Evolutionary conservation across 2,797 vertebrate species (phyloP).

Genomic region (Zalophus californianus): DNA sequence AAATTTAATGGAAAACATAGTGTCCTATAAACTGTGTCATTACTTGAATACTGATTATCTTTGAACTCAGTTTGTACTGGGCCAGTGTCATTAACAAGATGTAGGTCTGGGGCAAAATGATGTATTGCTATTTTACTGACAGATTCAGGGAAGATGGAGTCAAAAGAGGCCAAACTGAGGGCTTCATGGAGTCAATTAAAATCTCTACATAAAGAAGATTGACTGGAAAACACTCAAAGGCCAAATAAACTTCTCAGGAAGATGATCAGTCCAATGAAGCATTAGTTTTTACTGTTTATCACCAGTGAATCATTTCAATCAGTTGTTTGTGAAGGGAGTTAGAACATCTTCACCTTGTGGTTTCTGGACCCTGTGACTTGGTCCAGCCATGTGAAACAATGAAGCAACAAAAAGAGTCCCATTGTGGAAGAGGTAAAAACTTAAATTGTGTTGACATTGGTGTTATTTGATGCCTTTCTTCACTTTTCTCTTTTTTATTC

Average conservation of each 20-base stretch:
- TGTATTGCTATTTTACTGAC: slow-evolving; percentile 60
- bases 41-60: slow-evolving; percentile 62
- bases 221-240: slow-evolving; percentile 53
- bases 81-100: slow-evolving; percentile 59
- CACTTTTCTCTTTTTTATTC: slow-evolving; percentile 8
- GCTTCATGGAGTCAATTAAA: slow-evolving; percentile 53
- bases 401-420: not conserved
- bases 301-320: slow-evolving; percentile 50
- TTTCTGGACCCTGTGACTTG: not conserved
- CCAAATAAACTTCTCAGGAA: slow-evolving; percentile 64
- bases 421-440: not conserved
- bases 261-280: slow-evolving; percentile 42
- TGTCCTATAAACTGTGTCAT: slow-evolving; percentile 43
- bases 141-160: slow-evolving; percentile 59
- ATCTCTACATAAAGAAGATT: slow-evolving; percentile 52
- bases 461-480: not conserved
- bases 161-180: slow-evolving; percentile 60
- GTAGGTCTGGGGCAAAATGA: slow-evolving; percentile 41
- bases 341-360: not conserved
- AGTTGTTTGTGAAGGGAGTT: slow-evolving; percentile 49
- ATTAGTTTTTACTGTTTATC: slow-evolving; percentile 45
- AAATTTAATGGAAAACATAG: slow-evolving; percentile 58
- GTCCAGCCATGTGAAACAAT: not conserved
- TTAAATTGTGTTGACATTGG: not conserved
- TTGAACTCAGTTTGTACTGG: slow-evolving; percentile 59